Conservation (phyloP, 2,888 invertebrate genomes). For the Tillus elongatus region DNA sequence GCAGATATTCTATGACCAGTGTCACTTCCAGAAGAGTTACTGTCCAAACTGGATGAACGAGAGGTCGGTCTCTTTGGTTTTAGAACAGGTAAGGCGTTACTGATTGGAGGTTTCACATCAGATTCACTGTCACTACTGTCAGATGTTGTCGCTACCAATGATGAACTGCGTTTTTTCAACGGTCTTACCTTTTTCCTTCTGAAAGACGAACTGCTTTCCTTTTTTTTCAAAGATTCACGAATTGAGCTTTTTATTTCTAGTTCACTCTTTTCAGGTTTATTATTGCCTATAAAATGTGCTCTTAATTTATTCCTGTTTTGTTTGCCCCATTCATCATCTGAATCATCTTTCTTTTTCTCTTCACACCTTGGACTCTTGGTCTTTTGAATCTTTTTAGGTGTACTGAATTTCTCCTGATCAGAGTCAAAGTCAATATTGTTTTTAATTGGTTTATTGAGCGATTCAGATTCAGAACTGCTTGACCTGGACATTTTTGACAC, state of each 20-base stretch:
- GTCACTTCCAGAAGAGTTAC: slow-evolving; percentile 29
- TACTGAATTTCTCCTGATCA: slow-evolving; percentile 22
- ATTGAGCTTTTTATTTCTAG: slow-evolving; percentile 41
- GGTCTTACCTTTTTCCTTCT: slow-evolving; percentile 38
- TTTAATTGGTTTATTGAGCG: slow-evolving; percentile 14
- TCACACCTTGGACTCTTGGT: slow-evolving; percentile 24
- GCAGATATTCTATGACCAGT: not conserved
- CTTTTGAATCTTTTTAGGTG: slow-evolving; percentile 24
- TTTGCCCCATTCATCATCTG: slow-evolving; percentile 36
- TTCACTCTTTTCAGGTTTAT: slow-evolving; percentile 30
- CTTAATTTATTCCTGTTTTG: slow-evolving; percentile 30
- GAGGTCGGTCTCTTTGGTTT: not conserved
- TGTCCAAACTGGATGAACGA: slow-evolving; percentile 25
- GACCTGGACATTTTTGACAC: slow-evolving; percentile 25
- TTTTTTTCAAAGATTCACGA: slow-evolving; percentile 33
- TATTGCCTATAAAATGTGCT: slow-evolving; percentile 13
- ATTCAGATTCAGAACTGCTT: slow-evolving; percentile 28
- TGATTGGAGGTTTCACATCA: slow-evolving; percentile 23
- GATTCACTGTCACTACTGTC: slow-evolving; percentile 34
- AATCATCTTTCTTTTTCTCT: slow-evolving; percentile 26
- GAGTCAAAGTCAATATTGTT: slow-evolving; percentile 19
- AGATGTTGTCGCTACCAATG: not conserved
- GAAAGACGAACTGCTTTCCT: slow-evolving; percentile 31
- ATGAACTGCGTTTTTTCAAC: slow-evolving; percentile 18
- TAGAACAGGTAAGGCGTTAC: not conserved